Conservation (phyloP, 2,797 vertebrate species). For the Argentina silus region DNA sequence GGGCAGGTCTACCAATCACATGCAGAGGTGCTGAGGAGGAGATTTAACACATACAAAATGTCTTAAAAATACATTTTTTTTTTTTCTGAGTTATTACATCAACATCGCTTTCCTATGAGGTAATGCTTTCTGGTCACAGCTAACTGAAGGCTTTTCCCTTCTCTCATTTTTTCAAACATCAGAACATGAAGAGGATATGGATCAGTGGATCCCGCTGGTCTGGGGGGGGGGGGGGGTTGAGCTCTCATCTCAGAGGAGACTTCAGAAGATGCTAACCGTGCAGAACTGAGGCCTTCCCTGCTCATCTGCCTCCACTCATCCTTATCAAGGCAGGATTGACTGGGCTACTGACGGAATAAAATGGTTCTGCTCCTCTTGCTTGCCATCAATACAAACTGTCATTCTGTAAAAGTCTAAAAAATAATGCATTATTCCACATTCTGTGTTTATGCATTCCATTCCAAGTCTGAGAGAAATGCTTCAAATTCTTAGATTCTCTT, state of each 20-base stretch:
- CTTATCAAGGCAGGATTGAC: constrained; percentile 59
- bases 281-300: constrained; percentile 65
- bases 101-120: not conserved
- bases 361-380: constrained; percentile 27
- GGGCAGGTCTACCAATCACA: not conserved
- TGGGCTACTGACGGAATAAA: constrained; percentile 48
- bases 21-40: not conserved
- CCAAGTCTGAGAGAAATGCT: not conserved
- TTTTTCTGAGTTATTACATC: too few relatives aligned
- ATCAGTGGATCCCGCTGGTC: not conserved
- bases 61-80: too few relatives aligned
- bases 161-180: not conserved
- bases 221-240: constrained; percentile 43
- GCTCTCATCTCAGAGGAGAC: constrained; percentile 58
- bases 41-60: not conserved
- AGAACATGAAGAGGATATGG: not conserved
- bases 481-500: not conserved
- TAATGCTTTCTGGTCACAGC: not conserved
- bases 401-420: constrained; percentile 36
- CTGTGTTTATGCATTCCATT: constrained; percentile 1
- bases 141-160: not conserved
- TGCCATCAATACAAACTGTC: constrained; percentile 30
- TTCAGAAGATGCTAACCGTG: constrained; percentile 53
- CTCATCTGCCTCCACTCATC: constrained; percentile 64
- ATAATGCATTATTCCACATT: constrained; percentile 3